A percentile compares a stretch with the other conserved stretches of the same genome.
Conservation (phyloP, 2,888 invertebrate species). For the Camptogramma bilineatum region DNA sequence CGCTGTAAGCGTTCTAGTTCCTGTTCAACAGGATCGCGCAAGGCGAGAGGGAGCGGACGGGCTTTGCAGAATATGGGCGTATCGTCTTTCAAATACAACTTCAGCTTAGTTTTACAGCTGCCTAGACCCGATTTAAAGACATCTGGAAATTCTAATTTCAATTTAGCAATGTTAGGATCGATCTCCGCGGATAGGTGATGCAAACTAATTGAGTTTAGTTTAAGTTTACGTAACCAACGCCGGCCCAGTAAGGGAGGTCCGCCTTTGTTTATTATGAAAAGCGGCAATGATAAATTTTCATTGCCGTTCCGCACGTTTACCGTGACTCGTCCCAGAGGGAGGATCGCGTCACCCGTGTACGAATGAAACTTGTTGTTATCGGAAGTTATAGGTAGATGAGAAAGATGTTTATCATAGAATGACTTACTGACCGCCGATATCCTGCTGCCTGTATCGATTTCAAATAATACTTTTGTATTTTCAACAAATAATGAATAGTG, state of each 20-base stretch:
- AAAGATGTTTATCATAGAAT: too few species aligned
- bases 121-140: conserved; percentile 36
- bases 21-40: conserved; percentile 36
- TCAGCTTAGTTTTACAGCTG: conserved; percentile 30
- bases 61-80: conserved; percentile 36
- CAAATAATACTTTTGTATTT: too few species aligned
- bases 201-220: conserved; percentile 28
- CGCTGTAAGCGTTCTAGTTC: conserved; percentile 39
- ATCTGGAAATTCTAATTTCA: conserved; percentile 35
- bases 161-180: not conserved
- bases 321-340: conserved; percentile 21
- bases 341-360: conserved; percentile 11
- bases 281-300: conserved; percentile 5
- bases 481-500: too few species aligned
- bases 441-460: too few species aligned
- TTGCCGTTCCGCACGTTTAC: conserved; percentile 13
- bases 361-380: too few species aligned
- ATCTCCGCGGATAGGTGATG: not conserved
- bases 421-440: too few species aligned
- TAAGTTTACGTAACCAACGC: conserved; percentile 36
- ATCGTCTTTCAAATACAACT: conserved; percentile 33
- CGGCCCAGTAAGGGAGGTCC: conserved; percentile 36
- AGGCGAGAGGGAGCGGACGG: conserved; percentile 31
- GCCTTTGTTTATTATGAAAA: conserved; percentile 35
- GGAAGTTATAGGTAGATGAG: too few species aligned